These are phyloP conservation scores for Serinus canaria DNA, from an alignment of 2,113 vertebrate species.

Conservation along the genomic window DNA sequence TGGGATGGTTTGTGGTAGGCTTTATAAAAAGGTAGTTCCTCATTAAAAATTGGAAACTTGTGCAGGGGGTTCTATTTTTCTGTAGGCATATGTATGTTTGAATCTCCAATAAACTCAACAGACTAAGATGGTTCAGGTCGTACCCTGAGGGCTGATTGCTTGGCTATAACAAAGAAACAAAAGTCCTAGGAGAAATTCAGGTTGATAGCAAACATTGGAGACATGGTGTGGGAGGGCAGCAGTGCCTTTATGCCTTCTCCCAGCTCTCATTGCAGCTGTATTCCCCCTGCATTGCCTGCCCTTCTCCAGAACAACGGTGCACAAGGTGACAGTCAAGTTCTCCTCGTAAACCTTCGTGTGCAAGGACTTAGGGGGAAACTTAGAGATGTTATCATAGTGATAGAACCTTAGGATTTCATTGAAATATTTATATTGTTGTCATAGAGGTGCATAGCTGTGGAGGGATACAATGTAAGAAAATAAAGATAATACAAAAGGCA, in stretches of 20 bases:
- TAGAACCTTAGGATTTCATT: neutral
- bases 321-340: fast-evolving
- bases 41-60: neutral
- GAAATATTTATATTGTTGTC: neutral
- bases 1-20: neutral
- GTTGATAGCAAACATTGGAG: neutral
- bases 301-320: fast-evolving
- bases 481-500: too few species aligned
- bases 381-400: neutral
- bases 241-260: neutral
- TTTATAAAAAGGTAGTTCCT: neutral
- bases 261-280: neutral
- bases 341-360: neutral
- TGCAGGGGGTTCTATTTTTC: neutral
- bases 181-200: neutral
- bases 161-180: neutral
- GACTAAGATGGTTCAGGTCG: neutral
- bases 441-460: neutral
- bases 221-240: neutral
- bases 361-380: neutral
- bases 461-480: too few species aligned
- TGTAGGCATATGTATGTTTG: neutral
- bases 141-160: neutral
- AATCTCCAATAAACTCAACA: neutral
- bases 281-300: neutral